A percentile compares a stretch with the other conserved stretches of the same genome.
Evolutionary conservation across 2,888 invertebrate genomes (phyloP).

Genomic region (Hirtodrosophila trivittata): DNA sequence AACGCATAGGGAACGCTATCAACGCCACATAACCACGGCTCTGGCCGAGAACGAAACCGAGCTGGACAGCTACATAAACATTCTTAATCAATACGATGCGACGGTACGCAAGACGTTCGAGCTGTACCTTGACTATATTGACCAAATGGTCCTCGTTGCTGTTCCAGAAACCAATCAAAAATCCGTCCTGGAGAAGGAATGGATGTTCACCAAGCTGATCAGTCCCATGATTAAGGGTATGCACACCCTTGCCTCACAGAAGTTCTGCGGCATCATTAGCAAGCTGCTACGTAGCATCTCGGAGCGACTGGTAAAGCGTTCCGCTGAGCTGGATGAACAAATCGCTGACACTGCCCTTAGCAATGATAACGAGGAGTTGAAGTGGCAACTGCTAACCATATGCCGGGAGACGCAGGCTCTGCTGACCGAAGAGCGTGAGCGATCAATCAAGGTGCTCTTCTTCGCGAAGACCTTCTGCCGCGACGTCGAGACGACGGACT

Average conservation of each 20-base stretch:
- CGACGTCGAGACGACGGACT: constrained; percentile 86
- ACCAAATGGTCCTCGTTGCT: constrained; percentile 89
- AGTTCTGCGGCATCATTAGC: constrained; percentile 88
- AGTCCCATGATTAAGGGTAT: constrained; percentile 91
- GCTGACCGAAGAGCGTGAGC: constrained; percentile 91
- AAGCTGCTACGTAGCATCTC: constrained; percentile 84
- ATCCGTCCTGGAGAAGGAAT: constrained; percentile 92
- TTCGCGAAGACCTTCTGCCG: constrained; percentile 91
- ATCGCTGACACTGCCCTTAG: constrained; percentile 79
- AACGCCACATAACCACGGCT: constrained; percentile 87
- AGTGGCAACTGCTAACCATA: constrained; percentile 84
- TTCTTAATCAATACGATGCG: constrained; percentile 89
- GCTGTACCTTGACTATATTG: constrained; percentile 94
- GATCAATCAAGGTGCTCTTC: constrained; percentile 90
- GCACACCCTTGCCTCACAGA: constrained; percentile 89
- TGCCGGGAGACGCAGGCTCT: constrained; percentile 92
- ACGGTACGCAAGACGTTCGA: constrained; percentile 90
- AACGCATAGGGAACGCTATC: constrained; percentile 91
- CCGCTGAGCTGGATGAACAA: constrained; percentile 83
- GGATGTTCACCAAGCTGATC: constrained; percentile 92
- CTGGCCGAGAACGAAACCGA: constrained; percentile 85
- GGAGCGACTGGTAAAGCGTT: constrained; percentile 84
- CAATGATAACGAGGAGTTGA: constrained; percentile 78
- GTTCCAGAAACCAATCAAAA: constrained; percentile 86
- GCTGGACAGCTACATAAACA: constrained; percentile 85